These are phyloP conservation scores for Osmerus mordax DNA, from an alignment of 2,113 vertebrate species.

Conservation along the genomic window DNA sequence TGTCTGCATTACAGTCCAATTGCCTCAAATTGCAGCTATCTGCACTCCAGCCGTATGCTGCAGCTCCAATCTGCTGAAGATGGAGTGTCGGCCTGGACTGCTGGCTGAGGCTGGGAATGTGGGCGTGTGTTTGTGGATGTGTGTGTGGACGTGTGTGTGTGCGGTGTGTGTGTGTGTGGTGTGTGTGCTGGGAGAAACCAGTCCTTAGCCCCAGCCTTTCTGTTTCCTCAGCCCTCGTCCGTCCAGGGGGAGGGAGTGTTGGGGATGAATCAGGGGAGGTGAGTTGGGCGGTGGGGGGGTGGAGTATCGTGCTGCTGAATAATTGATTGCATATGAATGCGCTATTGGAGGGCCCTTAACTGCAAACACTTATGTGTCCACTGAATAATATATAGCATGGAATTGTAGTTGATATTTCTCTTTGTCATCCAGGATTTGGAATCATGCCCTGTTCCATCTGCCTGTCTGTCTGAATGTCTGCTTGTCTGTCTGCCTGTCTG, in stretches of 20 bases:
- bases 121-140: too few relatives aligned
- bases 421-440: slow-evolving; percentile 50
- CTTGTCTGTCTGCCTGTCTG: background rate
- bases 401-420: slow-evolving; percentile 60
- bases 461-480: background rate
- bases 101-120: background rate
- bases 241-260: too few relatives aligned
- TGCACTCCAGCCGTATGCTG: slow-evolving; percentile 46
- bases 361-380: slow-evolving; percentile 65
- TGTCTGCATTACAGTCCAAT: slow-evolving; percentile 63
- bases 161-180: too few relatives aligned
- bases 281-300: slow-evolving; percentile 16
- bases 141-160: too few relatives aligned
- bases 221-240: background rate
- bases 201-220: too few relatives aligned
- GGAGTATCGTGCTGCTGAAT: slow-evolving; percentile 58
- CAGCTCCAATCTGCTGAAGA: slow-evolving; percentile 53
- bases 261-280: background rate
- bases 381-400: slow-evolving; percentile 66
- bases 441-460: slow-evolving; percentile 4
- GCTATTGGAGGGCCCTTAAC: slow-evolving; percentile 62
- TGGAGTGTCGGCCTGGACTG: slow-evolving; percentile 41
- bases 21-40: slow-evolving; percentile 65
- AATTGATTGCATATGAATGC: slow-evolving; percentile 68
- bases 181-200: background rate